phyloP scores from a whole-genome alignment of 2,113 vertebrate species.

The Irena cyanogastra region DNA sequence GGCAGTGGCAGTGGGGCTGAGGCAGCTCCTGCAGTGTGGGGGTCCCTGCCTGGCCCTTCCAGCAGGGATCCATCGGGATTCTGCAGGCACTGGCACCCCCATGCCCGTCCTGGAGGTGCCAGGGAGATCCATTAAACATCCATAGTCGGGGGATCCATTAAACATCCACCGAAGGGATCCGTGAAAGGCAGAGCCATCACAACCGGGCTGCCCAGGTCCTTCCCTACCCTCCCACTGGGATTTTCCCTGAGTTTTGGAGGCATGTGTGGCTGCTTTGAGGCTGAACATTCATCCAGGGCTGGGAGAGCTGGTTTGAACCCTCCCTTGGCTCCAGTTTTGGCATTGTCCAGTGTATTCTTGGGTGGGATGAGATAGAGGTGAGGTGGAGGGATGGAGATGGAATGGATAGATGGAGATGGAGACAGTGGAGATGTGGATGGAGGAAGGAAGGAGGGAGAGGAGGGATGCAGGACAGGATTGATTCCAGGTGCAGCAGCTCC shows the following conservation, averaged over 20 bases:
- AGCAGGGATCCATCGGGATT: neutral
- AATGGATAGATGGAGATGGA: neutral
- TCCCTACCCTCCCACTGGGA: rapidly evolving
- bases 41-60: neutral
- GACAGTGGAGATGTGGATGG: neutral
- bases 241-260: neutral
- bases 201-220: neutral
- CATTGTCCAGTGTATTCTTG: rapidly evolving
- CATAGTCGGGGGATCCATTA: too few species aligned
- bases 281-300: neutral
- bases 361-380: neutral
- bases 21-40: neutral
- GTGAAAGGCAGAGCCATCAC: neutral
- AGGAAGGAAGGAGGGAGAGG: neutral
- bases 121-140: neutral
- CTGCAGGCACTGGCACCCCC: neutral
- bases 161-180: too few species aligned
- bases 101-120: neutral
- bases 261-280: neutral
- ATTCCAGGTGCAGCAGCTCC: neutral
- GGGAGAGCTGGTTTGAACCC: neutral
- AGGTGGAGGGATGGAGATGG: too few species aligned
- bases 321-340: neutral
- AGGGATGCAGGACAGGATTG: rapidly evolving
- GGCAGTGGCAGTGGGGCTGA: neutral